These are phyloP conservation scores for Hipparchia semele DNA, from an alignment of 2,888 invertebrate species.

Conservation along the genomic window DNA sequence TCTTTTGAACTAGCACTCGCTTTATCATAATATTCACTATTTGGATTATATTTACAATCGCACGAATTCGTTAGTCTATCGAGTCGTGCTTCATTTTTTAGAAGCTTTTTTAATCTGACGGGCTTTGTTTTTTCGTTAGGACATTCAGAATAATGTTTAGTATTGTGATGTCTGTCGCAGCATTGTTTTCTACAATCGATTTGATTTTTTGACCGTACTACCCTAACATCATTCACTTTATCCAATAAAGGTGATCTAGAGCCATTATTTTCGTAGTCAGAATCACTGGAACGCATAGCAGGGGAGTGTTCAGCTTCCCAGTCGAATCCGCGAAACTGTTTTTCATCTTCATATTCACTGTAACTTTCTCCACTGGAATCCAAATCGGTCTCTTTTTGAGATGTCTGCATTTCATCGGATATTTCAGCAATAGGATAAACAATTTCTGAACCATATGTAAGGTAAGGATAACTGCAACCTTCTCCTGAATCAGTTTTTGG, in stretches of 20 bases:
- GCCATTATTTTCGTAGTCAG: conserved; percentile 87
- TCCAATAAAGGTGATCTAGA: conserved; percentile 87
- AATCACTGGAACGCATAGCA: conserved; percentile 82
- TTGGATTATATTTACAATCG: conserved; percentile 64
- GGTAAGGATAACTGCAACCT: conserved; percentile 88
- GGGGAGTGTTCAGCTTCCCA: conserved; percentile 78
- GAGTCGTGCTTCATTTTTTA: conserved; percentile 60
- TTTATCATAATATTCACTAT: conserved; percentile 82
- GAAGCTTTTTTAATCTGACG: conserved; percentile 71
- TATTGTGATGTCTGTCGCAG: conserved; percentile 61
- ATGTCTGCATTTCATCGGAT: conserved; percentile 89
- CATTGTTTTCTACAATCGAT: conserved; percentile 68
- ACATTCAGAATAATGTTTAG: conserved; percentile 59
- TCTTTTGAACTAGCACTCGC: conserved; percentile 88
- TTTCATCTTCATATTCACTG: conserved; percentile 85
- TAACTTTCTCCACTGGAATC: conserved; percentile 84
- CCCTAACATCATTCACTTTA: conserved; percentile 70
- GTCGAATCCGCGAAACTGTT: conserved; percentile 78
- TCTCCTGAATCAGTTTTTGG: conserved; percentile 86
- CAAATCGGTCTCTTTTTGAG: conserved; percentile 85
- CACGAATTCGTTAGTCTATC: conserved; percentile 57
- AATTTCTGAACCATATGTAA: conserved; percentile 88
- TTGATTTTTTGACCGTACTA: conserved; percentile 68
- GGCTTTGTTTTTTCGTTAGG: conserved; percentile 69
- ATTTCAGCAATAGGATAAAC: conserved; percentile 94